Evolutionary conservation across 2,113 vertebrate genomes (phyloP).

Genomic region (Riparia riparia): DNA sequence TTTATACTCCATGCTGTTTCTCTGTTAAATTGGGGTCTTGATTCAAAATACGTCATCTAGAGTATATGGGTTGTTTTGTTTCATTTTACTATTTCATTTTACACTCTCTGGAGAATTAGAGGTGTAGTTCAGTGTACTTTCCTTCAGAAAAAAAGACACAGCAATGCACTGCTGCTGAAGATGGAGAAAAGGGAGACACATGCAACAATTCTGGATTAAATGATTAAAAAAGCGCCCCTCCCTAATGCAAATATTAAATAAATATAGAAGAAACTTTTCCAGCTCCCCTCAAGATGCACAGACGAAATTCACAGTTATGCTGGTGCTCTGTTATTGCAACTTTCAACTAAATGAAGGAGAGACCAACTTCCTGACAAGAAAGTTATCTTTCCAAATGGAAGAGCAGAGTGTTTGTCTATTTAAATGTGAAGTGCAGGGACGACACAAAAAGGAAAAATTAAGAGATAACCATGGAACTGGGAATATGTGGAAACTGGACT

Average conservation of each 20-base stretch:
- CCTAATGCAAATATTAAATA: background rate
- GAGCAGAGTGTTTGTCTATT: background rate
- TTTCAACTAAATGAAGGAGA: slow-evolving; percentile 30
- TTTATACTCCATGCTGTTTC: background rate
- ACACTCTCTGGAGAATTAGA: background rate
- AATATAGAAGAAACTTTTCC: background rate
- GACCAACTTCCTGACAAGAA: slow-evolving; percentile 33
- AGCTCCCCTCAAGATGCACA: background rate
- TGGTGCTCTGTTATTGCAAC: slow-evolving; percentile 52
- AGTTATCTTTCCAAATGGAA: slow-evolving; percentile 37
- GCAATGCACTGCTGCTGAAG: background rate
- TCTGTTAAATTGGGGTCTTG: background rate
- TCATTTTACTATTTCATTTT: background rate
- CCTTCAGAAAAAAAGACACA: background rate
- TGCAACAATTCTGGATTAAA: background rate
- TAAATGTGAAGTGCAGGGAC: background rate
- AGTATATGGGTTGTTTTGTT: background rate
- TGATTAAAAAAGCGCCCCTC: background rate
- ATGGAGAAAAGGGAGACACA: background rate
- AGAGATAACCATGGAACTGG: background rate
- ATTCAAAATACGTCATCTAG: background rate
- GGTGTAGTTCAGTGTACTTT: background rate
- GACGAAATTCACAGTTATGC: slow-evolving; percentile 58
- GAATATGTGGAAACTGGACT: background rate
- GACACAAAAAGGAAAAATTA: background rate